phyloP scores from a whole-genome alignment of 2,797 vertebrate genomes.

The Clamator glandarius region DNA sequence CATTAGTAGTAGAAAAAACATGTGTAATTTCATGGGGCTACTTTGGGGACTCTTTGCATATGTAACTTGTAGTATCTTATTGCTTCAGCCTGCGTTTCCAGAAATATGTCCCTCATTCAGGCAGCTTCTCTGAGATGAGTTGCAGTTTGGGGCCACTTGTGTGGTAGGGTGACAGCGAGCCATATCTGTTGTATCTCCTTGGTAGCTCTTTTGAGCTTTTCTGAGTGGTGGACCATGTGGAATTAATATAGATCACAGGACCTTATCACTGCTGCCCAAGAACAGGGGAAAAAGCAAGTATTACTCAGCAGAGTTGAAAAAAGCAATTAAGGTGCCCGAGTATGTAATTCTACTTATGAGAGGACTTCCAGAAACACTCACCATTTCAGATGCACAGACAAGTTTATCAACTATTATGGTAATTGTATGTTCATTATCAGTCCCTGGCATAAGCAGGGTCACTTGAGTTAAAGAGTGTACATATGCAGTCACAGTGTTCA shows the following conservation, averaged over 20 bases:
- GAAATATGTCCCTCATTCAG: fast-evolving
- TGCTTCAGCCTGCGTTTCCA: not conserved
- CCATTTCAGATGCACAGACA: not conserved
- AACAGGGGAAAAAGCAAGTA: not conserved
- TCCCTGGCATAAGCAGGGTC: slow-evolving; percentile 46
- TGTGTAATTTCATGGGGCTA: not conserved
- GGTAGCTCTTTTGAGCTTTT: not conserved
- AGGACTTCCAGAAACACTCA: slow-evolving; percentile 45
- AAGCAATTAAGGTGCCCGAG: not conserved
- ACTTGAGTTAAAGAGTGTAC: slow-evolving; percentile 28
- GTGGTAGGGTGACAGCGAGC: fast-evolving
- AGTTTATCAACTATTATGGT: slow-evolving; percentile 38
- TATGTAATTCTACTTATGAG: not conserved
- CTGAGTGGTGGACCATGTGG: not conserved
- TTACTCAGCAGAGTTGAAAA: not conserved
- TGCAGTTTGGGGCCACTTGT: not conserved
- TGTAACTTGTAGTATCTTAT: not conserved
- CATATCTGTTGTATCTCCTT: not conserved
- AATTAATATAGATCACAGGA: not conserved
- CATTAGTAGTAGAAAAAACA: not conserved
- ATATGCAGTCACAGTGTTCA: not conserved
- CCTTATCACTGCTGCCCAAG: fast-evolving
- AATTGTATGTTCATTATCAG: slow-evolving; percentile 29
- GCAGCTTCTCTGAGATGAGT: not conserved
- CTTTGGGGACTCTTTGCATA: not conserved